These are phyloP conservation scores for Blastobasis lacticolella DNA, from an alignment of 2,888 invertebrate genomes.

Conservation along the genomic window DNA sequence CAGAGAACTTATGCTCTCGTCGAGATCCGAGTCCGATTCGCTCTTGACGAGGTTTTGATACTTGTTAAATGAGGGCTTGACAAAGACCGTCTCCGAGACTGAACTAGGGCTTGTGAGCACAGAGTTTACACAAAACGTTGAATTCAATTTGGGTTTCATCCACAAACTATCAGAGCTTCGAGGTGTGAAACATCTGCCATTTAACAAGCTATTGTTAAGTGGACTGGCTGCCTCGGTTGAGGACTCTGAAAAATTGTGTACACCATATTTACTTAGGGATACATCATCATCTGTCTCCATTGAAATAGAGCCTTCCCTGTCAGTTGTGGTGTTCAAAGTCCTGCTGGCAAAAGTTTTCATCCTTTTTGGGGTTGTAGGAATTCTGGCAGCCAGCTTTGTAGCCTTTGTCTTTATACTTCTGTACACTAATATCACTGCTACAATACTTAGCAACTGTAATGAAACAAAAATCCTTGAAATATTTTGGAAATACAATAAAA, in stretches of 20 bases:
- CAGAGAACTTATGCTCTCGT: constrained; percentile 70
- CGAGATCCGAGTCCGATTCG: constrained; percentile 66
- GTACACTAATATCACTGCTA: constrained; percentile 46
- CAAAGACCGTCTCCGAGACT: constrained; percentile 47
- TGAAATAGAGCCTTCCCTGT: constrained; percentile 41
- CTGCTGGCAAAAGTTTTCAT: constrained; percentile 41
- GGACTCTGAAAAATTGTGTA: constrained; percentile 55
- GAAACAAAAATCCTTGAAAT: constrained; percentile 9
- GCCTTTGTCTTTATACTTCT: constrained; percentile 33
- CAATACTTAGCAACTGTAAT: constrained; percentile 49
- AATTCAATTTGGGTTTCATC: constrained; percentile 54
- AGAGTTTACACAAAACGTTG: constrained; percentile 56
- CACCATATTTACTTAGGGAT: constrained; percentile 58
- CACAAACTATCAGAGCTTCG: constrained; percentile 42
- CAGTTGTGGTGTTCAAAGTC: constrained; percentile 29
- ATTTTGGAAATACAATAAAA: not conserved
- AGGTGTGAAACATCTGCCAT: constrained; percentile 53
- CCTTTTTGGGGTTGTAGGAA: constrained; percentile 33
- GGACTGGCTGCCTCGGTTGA: constrained; percentile 47
- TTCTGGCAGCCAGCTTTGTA: constrained; percentile 20
- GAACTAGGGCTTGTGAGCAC: constrained; percentile 46
- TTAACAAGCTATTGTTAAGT: constrained; percentile 39
- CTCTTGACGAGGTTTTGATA: constrained; percentile 55
- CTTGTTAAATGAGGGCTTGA: constrained; percentile 57
- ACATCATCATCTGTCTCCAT: constrained; percentile 65